These are phyloP conservation scores for Eilema griseolum DNA, from an alignment of 2,888 invertebrate genomes.

Conservation along the genomic window DNA sequence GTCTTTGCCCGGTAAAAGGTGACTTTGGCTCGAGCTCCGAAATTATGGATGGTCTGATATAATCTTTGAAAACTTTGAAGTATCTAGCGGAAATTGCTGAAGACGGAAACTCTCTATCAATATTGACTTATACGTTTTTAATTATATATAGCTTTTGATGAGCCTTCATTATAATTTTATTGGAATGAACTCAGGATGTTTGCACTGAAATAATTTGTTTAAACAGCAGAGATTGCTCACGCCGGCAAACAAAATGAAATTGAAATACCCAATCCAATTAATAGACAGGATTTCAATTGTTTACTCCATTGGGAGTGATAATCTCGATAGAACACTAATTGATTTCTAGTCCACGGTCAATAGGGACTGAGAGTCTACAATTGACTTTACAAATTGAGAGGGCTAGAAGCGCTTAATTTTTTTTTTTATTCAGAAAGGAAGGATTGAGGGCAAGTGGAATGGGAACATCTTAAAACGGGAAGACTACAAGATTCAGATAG, in stretches of 20 bases:
- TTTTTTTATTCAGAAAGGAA: background rate
- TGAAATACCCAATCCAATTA: background rate
- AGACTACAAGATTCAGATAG: background rate
- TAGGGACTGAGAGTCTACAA: background rate
- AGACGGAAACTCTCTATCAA: background rate
- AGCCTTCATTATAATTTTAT: background rate
- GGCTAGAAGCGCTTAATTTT: slow-evolving; percentile 6
- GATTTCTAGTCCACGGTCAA: slow-evolving; percentile 7
- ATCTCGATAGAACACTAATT: slow-evolving; percentile 3
- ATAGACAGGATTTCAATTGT: background rate
- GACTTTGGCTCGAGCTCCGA: background rate
- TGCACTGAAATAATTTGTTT: background rate
- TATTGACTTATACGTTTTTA: background rate
- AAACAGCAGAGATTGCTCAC: background rate
- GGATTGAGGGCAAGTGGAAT: background rate
- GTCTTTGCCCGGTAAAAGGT: no score
- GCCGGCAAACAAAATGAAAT: background rate
- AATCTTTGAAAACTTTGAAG: background rate
- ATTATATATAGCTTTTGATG: background rate
- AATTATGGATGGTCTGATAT: background rate
- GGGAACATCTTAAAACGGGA: background rate
- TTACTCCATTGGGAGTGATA: background rate
- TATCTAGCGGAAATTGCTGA: no score
- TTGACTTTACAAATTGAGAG: slow-evolving; percentile 14
- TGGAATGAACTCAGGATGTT: background rate